A percentile compares a stretch with the other conserved stretches of the same genome.
Evolutionary conservation across 2,888 invertebrate genomes (phyloP).

Genomic region (Nomada ferruginata): DNA sequence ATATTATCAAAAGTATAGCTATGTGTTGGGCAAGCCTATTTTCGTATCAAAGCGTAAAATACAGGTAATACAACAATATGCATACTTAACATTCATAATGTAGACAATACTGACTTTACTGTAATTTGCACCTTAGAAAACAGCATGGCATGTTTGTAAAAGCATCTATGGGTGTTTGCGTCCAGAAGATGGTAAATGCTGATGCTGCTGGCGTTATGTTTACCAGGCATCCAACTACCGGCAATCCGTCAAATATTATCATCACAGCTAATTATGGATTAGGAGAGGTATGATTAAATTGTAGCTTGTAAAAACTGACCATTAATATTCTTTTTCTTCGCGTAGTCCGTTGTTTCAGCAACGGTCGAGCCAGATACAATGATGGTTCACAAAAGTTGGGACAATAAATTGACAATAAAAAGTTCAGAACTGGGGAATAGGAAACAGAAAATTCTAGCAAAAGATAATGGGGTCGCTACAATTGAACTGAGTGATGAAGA

Average conservation of each 20-base stretch:
- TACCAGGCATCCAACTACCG: slow-evolving; percentile 90
- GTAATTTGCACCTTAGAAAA: slow-evolving; percentile 82
- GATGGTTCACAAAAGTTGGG: slow-evolving; percentile 85
- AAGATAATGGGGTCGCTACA: slow-evolving; percentile 83
- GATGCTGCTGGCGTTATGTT: slow-evolving; percentile 92
- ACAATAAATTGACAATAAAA: slow-evolving; percentile 84
- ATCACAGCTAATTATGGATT: slow-evolving; percentile 93
- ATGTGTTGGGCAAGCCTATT: slow-evolving; percentile 94
- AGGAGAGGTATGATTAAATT: slow-evolving; percentile 89
- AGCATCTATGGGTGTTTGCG: slow-evolving; percentile 91
- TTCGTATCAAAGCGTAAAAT: slow-evolving; percentile 90
- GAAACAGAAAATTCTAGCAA: slow-evolving; percentile 84
- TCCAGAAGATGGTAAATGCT: slow-evolving; percentile 91
- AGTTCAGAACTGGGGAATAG: slow-evolving; percentile 86
- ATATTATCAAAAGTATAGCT: slow-evolving; percentile 87
- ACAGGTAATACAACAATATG: slow-evolving; percentile 86
- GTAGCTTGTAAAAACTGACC: neutral
- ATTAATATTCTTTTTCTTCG: neutral
- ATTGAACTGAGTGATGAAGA: slow-evolving; percentile 84
- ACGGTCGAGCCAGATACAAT: slow-evolving; percentile 91
- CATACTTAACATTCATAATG: neutral
- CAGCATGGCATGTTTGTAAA: slow-evolving; percentile 90
- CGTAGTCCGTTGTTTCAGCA: slow-evolving; percentile 92
- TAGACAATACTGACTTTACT: neutral
- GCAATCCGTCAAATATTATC: slow-evolving; percentile 88